Evolutionary conservation across 2,888 invertebrate species (phyloP).

Genomic region (Cephus runcator): DNA sequence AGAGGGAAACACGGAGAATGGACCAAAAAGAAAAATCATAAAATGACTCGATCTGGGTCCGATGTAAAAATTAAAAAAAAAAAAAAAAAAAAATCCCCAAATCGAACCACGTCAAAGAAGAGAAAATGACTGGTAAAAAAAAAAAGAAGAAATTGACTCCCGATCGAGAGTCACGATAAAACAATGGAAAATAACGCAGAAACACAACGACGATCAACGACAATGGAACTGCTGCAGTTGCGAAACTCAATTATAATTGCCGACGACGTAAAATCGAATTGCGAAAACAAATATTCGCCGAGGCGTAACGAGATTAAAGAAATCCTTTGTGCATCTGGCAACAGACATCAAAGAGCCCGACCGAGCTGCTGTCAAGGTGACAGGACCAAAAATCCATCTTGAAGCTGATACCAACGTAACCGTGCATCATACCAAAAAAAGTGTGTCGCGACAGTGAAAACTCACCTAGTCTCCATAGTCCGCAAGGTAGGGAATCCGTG

Average conservation of each 20-base stretch:
- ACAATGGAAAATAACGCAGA: background rate
- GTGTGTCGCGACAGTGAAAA: background rate
- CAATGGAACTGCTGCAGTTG: background rate
- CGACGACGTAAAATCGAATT: background rate
- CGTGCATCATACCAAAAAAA: background rate
- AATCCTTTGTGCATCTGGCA: background rate
- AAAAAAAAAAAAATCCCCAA: background rate
- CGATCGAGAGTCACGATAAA: background rate
- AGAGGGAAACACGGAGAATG: background rate
- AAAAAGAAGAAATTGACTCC: background rate
- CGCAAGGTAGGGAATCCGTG: constrained; percentile 10
- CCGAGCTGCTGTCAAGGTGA: background rate
- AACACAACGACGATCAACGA: background rate
- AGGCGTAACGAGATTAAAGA: background rate
- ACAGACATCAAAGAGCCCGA: background rate
- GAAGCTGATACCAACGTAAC: background rate
- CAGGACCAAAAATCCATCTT: no score
- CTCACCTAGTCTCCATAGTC: constrained; percentile 20
- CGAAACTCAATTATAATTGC: background rate
- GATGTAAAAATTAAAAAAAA: background rate
- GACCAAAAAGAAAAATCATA: background rate
- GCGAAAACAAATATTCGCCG: background rate
- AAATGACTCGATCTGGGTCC: background rate
- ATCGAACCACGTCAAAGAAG: background rate
- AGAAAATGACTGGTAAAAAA: background rate